Conservation (phyloP, 2,888 invertebrate species). For the Sisyra terminalis region DNA sequence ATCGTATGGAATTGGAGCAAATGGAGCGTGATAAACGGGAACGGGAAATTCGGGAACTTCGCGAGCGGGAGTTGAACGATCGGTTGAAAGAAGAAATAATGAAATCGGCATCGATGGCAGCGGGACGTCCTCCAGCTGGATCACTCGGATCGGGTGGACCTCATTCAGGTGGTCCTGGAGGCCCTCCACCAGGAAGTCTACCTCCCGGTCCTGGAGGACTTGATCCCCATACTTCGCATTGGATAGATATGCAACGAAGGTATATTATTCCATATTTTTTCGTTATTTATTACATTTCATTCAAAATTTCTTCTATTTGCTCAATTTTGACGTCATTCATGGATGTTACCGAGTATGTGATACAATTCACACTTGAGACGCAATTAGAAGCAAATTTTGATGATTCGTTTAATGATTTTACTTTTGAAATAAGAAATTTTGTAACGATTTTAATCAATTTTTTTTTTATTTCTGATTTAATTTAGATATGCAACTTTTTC, state of each 20-base stretch:
- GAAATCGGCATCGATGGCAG: conserved; percentile 44
- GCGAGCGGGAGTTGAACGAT: conserved; percentile 67
- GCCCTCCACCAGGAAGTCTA: conserved; percentile 16
- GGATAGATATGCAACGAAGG: conserved; percentile 82
- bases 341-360: too few species aligned
- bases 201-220: conserved; percentile 28
- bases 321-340: too few species aligned
- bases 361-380: too few species aligned
- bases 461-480: neutral
- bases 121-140: conserved; percentile 35
- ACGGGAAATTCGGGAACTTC: conserved; percentile 58
- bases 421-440: too few species aligned
- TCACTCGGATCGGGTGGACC: conserved; percentile 13
- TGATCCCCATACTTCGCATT: conserved; percentile 45
- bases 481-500: conserved; percentile 1
- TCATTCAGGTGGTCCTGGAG: conserved; percentile 5
- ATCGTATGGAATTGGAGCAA: conserved; percentile 41
- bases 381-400: too few species aligned
- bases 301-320: too few species aligned
- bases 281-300: too few species aligned
- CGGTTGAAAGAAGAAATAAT: conserved; percentile 77
- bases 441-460: neutral
- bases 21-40: conserved; percentile 55
- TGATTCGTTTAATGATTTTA: too few species aligned
- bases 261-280: conserved; percentile 28